phyloP scores from a whole-genome alignment of 2,797 vertebrate species.

The Helicolenus hilgendorfi region DNA sequence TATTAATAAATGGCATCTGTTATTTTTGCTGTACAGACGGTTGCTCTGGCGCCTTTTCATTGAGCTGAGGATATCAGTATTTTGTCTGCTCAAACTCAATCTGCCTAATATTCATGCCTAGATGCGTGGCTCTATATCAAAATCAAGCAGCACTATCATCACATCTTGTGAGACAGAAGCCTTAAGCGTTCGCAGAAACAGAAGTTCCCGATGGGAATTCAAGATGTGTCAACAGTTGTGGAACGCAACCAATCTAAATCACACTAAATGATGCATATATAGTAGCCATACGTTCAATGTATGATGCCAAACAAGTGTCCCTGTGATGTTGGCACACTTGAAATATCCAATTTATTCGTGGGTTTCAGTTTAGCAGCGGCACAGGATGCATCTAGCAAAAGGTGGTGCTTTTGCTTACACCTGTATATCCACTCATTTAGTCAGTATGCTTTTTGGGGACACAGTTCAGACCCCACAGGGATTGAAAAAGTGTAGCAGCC shows the following conservation, averaged over 20 bases:
- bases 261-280: background rate
- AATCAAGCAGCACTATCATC: background rate
- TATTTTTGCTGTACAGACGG: slow-evolving; percentile 3
- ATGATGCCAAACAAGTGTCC: background rate
- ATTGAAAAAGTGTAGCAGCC: background rate
- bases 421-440: background rate
- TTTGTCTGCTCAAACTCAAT: slow-evolving; percentile 28
- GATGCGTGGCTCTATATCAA: background rate
- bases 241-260: background rate
- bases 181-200: background rate
- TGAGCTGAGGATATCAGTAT: slow-evolving; percentile 13
- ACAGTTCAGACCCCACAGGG: background rate
- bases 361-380: background rate
- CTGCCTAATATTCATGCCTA: slow-evolving; percentile 14
- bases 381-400: background rate
- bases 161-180: background rate
- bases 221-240: background rate
- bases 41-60: slow-evolving; percentile 11
- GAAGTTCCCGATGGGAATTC: background rate
- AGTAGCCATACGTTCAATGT: background rate
- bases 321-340: background rate
- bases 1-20: slow-evolving; percentile 37
- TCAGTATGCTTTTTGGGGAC: background rate
- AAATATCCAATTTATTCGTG: background rate
- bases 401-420: background rate